Conservation (phyloP, 2,113 vertebrate species). For the Platysteira castanea region DNA sequence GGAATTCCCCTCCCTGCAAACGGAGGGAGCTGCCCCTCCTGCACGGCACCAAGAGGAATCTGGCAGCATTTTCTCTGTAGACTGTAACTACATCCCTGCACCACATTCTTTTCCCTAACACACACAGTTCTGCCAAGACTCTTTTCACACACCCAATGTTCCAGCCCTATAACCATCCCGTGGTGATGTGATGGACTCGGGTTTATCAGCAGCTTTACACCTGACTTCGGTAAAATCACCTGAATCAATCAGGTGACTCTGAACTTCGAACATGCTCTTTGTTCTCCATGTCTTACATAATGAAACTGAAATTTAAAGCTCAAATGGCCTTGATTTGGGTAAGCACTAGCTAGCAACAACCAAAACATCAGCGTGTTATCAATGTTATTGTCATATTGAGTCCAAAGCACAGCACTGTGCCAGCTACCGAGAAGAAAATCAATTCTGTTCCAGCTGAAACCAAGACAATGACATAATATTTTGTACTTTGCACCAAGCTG, state of each 20-base stretch:
- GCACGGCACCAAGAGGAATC: not conserved
- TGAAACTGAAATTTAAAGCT: not conserved
- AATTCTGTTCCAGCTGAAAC: not conserved
- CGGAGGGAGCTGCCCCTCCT: not conserved
- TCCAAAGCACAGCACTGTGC: not conserved
- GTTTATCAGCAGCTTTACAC: not conserved
- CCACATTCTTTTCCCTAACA: not conserved
- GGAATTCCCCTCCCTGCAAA: not conserved
- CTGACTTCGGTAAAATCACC: not conserved
- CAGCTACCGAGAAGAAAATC: not conserved
- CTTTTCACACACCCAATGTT: not conserved
- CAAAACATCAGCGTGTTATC: not conserved
- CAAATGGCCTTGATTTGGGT: not conserved
- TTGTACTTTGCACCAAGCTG: not conserved
- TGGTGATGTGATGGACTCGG: not conserved
- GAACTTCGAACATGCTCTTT: not conserved
- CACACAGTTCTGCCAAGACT: not conserved
- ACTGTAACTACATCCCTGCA: not conserved
- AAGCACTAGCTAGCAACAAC: not conserved
- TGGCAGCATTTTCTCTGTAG: not conserved
- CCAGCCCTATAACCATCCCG: not conserved
- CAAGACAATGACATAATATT: not conserved
- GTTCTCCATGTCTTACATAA: accelerated
- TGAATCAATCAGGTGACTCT: not conserved
- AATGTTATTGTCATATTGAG: not conserved